Evolutionary conservation across 2,888 invertebrate genomes (phyloP), one percentile per base, ranked within the genome.

Genomic region (Tetranychus truncatus): DNA sequence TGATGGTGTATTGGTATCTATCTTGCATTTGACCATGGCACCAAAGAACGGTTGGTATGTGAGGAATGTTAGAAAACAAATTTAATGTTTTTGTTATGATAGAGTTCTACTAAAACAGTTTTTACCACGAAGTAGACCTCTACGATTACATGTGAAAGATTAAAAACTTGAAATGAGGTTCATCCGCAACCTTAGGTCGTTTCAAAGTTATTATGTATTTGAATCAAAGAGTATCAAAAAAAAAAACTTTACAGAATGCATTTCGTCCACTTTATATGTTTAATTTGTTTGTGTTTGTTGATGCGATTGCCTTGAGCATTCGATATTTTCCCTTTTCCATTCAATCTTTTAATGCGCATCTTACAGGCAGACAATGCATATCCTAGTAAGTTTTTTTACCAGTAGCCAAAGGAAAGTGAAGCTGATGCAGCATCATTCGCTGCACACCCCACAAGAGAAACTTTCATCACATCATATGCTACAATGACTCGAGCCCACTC

Each of bases 101-200:
- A 3, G 44, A 34, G n/a, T 44, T 71, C 21, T 7, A 75, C 66
- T 44, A 75, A 44, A 20, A 66, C 66, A 7, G 75, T n/a, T 75
- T 34, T 75, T 75, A 34, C 75, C 75, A 72, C 75, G 72, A 72
- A 7, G 75, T 75, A 3, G 75, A n/a, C 75, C 75, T 4, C 72
- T 20, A 72, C 15, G 72, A 75, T n/a, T 75, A 20, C 65, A 72
- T 1, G 75, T 75, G 8, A 75, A 75, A 24, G 75, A 34, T 75
- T 18, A 71, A 21, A 45, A 75, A 75, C 6, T 11, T 15, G 1
- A 72, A 46, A 55, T 72, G 11, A 9, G 7, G 0, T 9, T 55
- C 6, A 6, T 55, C 0, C 0, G 0, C 3, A 55, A 15, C 15
- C 5, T 7, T 2, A 2, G 6, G 6, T 55, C 0, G 6, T 55